These are phyloP conservation scores for Caradrina kadenii DNA, from an alignment of 2,888 invertebrate genomes.

Conservation along the genomic window DNA sequence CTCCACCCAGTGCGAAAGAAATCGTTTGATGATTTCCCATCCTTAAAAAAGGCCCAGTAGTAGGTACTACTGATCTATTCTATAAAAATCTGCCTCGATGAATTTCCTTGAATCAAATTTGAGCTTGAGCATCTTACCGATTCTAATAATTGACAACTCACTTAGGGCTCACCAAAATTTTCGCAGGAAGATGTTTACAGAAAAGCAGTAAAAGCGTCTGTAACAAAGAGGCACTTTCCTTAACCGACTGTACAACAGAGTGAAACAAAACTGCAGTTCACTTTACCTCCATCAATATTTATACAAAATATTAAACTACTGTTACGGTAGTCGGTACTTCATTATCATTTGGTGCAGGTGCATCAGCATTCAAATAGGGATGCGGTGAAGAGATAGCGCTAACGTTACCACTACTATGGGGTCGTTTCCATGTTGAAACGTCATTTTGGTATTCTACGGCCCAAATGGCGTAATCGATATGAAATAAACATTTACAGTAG, in stretches of 20 bases:
- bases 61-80: no score
- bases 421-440: not conserved
- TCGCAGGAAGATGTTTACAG: not conserved
- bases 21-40: no score
- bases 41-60: no score
- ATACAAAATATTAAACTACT: conserved; percentile 61
- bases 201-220: not conserved
- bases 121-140: no score
- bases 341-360: conserved; percentile 67
- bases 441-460: not conserved
- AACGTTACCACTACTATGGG: conserved; percentile 53
- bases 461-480: not conserved
- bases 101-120: no score
- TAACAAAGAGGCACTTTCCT: not conserved
- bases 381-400: conserved; percentile 61
- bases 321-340: conserved; percentile 62
- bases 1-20: no score
- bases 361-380: conserved; percentile 67
- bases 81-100: no score
- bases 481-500: no score
- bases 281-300: conserved; percentile 21
- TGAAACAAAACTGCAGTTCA: not conserved
- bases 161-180: no score
- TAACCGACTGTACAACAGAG: not conserved
- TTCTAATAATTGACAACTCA: no score